Base-by-base conservation (phyloP, 2,113 vertebrate species). In the Podarcis cretensis region DNA sequence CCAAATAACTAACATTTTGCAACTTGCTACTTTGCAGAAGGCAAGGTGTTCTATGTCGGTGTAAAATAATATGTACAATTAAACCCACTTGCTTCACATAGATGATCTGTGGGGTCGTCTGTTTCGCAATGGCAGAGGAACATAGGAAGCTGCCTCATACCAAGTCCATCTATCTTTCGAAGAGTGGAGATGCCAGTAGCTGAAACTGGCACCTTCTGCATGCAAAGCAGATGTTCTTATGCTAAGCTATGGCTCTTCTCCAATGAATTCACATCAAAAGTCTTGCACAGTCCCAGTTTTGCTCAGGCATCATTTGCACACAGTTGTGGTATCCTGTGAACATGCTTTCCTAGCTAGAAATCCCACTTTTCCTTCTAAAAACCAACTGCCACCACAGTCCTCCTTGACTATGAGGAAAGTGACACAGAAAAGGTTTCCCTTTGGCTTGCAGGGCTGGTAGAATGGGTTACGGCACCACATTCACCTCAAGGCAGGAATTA, bases 401-500 rank as follows among this genome's bases (percentile, higher is more conserved):
- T 68, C 37, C 13, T 54, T 40, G n/a, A n/a, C 57, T 37, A 69
- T 87, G 37, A 73, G 43, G 77, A 87, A 43, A 69, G 82, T 27
- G 63, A 1, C n/a, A 30, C 54, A 54, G 76, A 16, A 69, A 5
- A 87, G 1, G 0, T 81, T 87, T 92, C 32, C 69, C 83, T 87
- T 90, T 35, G 59, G 59, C 13, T 66, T 54, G 48, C 10, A 54
- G 48, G 48, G 48, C 48, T 54, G 48, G 48, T 54, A 54, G 48
- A 54, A 54, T 54, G 48, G 48, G 48, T 54, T 54, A 54, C 48
- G 10, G 9, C 48, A 0, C 48, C 9, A 54, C 48, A 1, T 54
- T 54, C 48, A 54, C 2, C 48, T n/a, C 0, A 9, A 48, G 37
- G 32, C 12, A 63, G 43, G 40, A 27, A 43, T 0, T 10, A 86